Evolutionary conservation across 2,797 vertebrate genomes (phyloP), one percentile per base, ranked within the genome.

Genomic region (Triplophysa yarkandensis): DNA sequence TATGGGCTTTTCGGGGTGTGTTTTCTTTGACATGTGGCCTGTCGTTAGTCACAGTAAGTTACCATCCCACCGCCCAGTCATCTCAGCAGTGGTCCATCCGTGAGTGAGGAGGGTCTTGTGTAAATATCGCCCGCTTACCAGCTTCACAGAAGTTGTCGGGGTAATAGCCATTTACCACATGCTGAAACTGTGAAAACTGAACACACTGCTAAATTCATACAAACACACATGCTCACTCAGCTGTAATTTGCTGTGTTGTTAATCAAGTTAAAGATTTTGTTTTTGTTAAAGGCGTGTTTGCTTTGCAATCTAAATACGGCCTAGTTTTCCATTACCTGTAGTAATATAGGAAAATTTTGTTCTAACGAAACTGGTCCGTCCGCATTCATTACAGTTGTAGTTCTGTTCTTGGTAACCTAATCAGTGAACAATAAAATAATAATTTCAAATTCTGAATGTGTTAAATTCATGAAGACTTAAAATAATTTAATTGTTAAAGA

Each of bases 1-100:
- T 54, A 43, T 39, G 63, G 46, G 14, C 63, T 46, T 41, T 60
- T 58, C 30, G 27, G 25, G 52, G 82, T 83, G 69, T 83, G 67
- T 81, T 80, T 78, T 66, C 58, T 77, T 82, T 81, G 77, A 76
- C 58, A 50, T 74, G 79, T 81, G 50, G 72, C 61, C 66, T 82
- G 74, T 76, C 23, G 16, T 72, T 79, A 77, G 60, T 76, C 34
- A 23, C 21, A 23, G 69, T 46, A 65, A 60, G 27, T 54, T 6
- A 2, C 5, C 4, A 2, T 61, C 16, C 23, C 17, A 10, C 46
- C 19, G 44, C 44, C 27, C 68, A 44, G 27, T 46, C 23, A 25
- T 77, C 69, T 73, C 58, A 25, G 68, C 66, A 60, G 68, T 71
- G 73, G 68, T 69, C 71, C 50, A 3, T 32, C 30, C 23, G 11